Percentiles rank a stretch among this genome's conserved stretches.
Conservation (phyloP, 2,888 invertebrate genomes). For the Melinaea marsaeus region DNA sequence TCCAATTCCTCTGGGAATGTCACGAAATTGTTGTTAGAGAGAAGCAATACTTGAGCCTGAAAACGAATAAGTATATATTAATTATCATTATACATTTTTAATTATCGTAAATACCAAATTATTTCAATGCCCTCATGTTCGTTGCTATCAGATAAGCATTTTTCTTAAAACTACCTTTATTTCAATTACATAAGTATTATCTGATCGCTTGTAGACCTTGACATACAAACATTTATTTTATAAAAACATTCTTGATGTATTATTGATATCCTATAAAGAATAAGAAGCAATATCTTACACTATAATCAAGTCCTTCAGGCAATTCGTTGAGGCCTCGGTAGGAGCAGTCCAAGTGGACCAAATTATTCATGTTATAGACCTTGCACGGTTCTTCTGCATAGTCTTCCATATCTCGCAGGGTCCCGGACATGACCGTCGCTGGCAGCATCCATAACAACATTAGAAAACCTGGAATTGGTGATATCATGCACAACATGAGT, state of each 20-base stretch:
- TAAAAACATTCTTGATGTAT: too few species aligned
- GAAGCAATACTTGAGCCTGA: conserved; percentile 80
- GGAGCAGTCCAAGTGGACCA: conserved; percentile 57
- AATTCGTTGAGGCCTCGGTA: conserved; percentile 56
- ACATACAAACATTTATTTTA: too few species aligned
- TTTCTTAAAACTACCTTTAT: too few species aligned
- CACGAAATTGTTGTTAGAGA: conserved; percentile 80
- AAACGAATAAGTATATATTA: conserved; percentile 36
- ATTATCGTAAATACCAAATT: too few species aligned
- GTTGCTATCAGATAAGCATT: too few species aligned
- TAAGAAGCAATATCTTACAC: conserved; percentile 45
- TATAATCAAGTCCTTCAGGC: conserved; percentile 54
- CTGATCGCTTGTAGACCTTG: too few species aligned
- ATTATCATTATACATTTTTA: too few species aligned
- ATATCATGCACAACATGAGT: neutral
- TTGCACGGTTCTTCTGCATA: conserved; percentile 43
- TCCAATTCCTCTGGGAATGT: conserved; percentile 75
- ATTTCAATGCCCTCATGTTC: too few species aligned
- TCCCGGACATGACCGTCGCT: conserved; percentile 43
- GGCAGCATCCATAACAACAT: conserved; percentile 55
- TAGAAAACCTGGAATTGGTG: conserved; percentile 19
- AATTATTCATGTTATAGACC: conserved; percentile 44
- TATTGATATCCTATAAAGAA: too few species aligned
- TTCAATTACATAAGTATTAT: too few species aligned
- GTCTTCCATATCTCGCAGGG: conserved; percentile 41